Base-by-base conservation (phyloP, 2,888 invertebrate genomes). In the Lampropteryx suffumata region DNA sequence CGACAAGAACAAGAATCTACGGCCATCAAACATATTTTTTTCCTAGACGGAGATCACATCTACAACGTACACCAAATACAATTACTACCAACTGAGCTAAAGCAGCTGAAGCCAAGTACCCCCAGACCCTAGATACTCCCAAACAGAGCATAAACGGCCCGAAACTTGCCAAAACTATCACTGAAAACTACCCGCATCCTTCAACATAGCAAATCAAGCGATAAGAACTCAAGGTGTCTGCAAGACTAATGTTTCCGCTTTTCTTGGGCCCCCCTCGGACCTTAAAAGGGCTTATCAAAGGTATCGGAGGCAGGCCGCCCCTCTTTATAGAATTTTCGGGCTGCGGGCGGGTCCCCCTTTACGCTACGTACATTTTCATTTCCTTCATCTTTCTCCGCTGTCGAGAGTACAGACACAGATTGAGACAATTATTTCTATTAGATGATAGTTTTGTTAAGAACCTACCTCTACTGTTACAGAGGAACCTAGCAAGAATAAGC, bases 341-440 rank as follows among this genome's bases (percentile, higher is more conserved):
- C 72, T 67, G 76, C 60, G 67, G 70, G 67, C 64, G 63, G 64
- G 50, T 65, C 82, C 87, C 87, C 89, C 85, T 86, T 89, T 89
- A 88, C 88, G 89, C 87, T 79, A 83, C 84, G 89, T 86, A 88
- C 89, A 87, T 87, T 89, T 89, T 90, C 89, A 90, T 90, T 90
- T 90, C 89, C 89, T 90, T 89, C 89, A 90, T 89, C 89, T 90
- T 90, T 90, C 87, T 82, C 87, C 81, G 85, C 84, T 82, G 79
- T 80, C 77, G 81, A 81, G 76, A 76, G 60, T 36, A 55, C 73
- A 70, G 84, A 71, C 71, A 45, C 63, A 86, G 55, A 86, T 46
- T 84, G 26, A 53, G 72, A 54, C n/a, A 6, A 14, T 17, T 12
- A 32, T 36, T 52, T 40, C 13, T 45, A 14, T 39, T 12, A 14